These are phyloP conservation scores for Caenorhabditis brenneri DNA, from an alignment of 1,140 invertebrate genomes.

Conservation along the genomic window DNA sequence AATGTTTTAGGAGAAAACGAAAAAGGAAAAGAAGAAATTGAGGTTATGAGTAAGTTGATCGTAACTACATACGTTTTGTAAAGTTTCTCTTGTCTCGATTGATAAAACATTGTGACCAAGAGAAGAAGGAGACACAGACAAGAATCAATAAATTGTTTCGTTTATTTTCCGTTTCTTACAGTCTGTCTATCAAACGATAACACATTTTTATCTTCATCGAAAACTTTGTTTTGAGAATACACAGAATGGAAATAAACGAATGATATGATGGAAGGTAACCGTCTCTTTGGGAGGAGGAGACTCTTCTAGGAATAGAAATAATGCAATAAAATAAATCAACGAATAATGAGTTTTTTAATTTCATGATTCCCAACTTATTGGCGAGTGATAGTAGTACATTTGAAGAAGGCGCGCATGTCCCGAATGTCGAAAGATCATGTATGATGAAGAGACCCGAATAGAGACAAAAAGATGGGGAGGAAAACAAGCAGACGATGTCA, in stretches of 20 bases:
- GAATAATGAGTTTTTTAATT: no score
- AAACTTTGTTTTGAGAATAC: background rate
- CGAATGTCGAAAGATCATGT: no score
- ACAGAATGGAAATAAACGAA: background rate
- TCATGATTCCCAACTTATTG: background rate
- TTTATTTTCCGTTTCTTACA: conserved; percentile 4
- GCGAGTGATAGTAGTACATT: background rate
- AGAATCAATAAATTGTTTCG: conserved; percentile 33
- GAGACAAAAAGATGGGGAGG: background rate
- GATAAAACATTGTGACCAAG: background rate
- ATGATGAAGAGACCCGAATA: no score
- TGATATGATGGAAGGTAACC: background rate
- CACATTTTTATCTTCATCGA: background rate
- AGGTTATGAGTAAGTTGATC: background rate
- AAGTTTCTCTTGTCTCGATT: background rate
- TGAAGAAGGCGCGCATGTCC: background rate
- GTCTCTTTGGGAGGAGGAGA: background rate
- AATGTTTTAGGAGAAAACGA: no score
- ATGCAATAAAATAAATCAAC: no score
- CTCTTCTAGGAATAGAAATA: background rate
- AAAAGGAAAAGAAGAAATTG: no score
- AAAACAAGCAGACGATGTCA: no score
- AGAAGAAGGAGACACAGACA: background rate
- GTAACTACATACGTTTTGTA: background rate
- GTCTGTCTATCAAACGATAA: background rate